Evolutionary conservation across 1,140 invertebrate genomes (phyloP), one percentile per base, ranked within the genome.

Genomic region (Caenorhabditis brenneri): DNA sequence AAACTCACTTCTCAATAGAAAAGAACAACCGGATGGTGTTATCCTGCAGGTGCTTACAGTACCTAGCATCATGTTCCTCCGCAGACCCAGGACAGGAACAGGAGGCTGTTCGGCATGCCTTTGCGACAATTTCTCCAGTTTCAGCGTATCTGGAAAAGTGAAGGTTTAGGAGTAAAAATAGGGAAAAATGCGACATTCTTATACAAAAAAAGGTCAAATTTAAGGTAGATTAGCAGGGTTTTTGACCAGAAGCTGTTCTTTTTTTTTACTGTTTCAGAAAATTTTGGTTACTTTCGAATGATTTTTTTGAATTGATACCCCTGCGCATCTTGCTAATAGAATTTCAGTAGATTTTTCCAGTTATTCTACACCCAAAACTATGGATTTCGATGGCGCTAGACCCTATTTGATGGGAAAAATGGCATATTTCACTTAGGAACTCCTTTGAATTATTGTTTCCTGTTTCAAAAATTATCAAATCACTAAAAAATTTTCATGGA

Each of bases 1-100:
- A n/a, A 80, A 69, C 81, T 69, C 42, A 82, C 81, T 82, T 82
- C 31, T 82, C 81, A 69, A 82, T 82, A 19, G 42, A 48, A 29
- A 69, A 82, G 15, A 51, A 65, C 6, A 60, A 24, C 27, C 53
- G 29, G 1, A 42, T 81, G 7, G 49, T 58, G 29, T 39, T 58
- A 39, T 82, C 60, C 81, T 69, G 36, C 19, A 82, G 48, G 33
- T 82, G 81, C 22, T 51, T 65, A 58, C 81, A 82, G 58, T 82
- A 82, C 36, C 81, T 69, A 12, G 60, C 81, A 51, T 82, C 81
- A 29, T 82, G 81, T 22, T 65, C 36, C 24, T 82, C 81, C 3
- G 81, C 55, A 29, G 81, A 82, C n/a, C 81, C 81, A 6, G 81
- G 81, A 49, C 81, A 82, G 10, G 81, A 58, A 24, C 81, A 82